Percentiles rank a stretch among this genome's conserved stretches.
These are phyloP conservation scores for Argopecten irradians DNA, from an alignment of 1,140 invertebrate species.

Conservation along the genomic window DNA sequence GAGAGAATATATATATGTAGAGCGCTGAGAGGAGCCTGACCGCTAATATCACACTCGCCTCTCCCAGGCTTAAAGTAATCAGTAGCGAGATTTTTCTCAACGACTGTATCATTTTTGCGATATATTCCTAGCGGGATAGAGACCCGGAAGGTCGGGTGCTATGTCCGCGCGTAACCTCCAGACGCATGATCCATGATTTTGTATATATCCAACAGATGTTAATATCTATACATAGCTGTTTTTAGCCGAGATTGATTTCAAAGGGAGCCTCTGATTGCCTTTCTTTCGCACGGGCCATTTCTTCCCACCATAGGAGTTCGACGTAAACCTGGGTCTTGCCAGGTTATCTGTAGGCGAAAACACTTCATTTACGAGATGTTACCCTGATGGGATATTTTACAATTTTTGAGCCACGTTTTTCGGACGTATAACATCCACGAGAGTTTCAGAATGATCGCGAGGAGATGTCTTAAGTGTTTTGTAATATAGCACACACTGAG, in stretches of 20 bases:
- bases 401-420: neutral
- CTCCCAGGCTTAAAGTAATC: neutral
- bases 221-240: neutral
- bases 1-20: neutral
- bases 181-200: neutral
- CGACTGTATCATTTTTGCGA: constrained; percentile 6
- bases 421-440: neutral
- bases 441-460: neutral
- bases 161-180: neutral
- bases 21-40: neutral
- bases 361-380: neutral
- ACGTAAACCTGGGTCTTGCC: neutral
- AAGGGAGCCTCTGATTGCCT: neutral
- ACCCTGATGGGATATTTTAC: neutral
- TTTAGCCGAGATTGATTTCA: constrained; percentile 8
- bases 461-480: neutral
- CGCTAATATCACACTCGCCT: constrained; percentile 2
- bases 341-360: neutral
- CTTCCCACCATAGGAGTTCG: neutral
- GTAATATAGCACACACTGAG: neutral
- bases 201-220: neutral
- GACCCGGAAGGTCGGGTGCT: neutral
- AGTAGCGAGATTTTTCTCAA: neutral
- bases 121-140: neutral
- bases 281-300: neutral